A percentile compares a stretch with the other conserved stretches of the same genome.
These are phyloP conservation scores for Ips typographus DNA, from an alignment of 1,140 invertebrate genomes.

Conservation along the genomic window DNA sequence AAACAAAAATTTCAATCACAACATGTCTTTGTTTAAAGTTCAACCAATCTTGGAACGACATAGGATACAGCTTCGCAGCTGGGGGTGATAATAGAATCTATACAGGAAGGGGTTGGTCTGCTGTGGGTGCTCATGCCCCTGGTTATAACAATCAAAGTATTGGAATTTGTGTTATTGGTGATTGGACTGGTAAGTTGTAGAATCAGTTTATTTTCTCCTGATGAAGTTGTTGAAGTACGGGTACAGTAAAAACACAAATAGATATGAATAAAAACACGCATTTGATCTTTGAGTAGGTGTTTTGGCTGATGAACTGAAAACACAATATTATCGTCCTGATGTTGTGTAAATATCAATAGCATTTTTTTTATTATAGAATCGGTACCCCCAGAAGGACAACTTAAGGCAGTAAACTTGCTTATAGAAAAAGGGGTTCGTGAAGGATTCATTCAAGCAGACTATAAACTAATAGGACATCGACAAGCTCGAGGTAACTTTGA, in stretches of 20 bases:
- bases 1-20: not conserved
- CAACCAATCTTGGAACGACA: slow-evolving; percentile 66
- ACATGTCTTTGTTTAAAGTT: slow-evolving; percentile 6
- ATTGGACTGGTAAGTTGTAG: slow-evolving; percentile 58
- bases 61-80: slow-evolving; percentile 73
- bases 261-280: not conserved
- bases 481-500: slow-evolving; percentile 57
- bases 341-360: too few species aligned
- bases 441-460: slow-evolving; percentile 61
- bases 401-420: slow-evolving; percentile 60
- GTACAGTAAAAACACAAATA: not conserved
- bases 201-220: not conserved
- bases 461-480: slow-evolving; percentile 68
- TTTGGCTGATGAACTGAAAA: not conserved
- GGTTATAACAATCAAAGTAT: slow-evolving; percentile 70
- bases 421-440: slow-evolving; percentile 63
- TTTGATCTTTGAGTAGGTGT: not conserved
- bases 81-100: slow-evolving; percentile 77
- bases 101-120: slow-evolving; percentile 73
- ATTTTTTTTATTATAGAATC: slow-evolving; percentile 51
- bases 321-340: too few species aligned
- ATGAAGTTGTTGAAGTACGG: not conserved
- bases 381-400: slow-evolving; percentile 60
- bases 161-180: slow-evolving; percentile 73
- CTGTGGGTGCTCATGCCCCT: slow-evolving; percentile 69